Percentiles rank a stretch among this genome's conserved stretches.
phyloP scores from a whole-genome alignment of 2,888 invertebrate species.

The Serripes groenlandicus region DNA sequence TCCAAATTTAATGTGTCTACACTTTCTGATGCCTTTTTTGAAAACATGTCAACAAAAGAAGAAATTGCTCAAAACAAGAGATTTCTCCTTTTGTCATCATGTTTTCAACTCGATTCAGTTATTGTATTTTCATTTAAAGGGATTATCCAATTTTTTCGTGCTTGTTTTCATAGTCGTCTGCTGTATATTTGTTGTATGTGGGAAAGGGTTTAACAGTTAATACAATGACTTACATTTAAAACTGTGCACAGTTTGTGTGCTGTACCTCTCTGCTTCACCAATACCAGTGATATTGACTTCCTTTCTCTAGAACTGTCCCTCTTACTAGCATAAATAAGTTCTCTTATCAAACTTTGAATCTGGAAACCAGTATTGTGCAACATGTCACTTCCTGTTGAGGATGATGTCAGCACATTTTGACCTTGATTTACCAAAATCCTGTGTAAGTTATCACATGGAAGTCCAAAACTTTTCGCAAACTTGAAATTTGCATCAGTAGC shows the following conservation, averaged over 20 bases:
- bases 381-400: background rate
- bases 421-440: constrained; percentile 10
- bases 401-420: background rate
- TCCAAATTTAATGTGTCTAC: too few relatives aligned
- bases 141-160: too few relatives aligned
- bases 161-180: too few relatives aligned
- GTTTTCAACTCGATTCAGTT: too few relatives aligned
- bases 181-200: too few relatives aligned
- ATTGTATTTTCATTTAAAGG: too few relatives aligned
- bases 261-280: constrained; percentile 77
- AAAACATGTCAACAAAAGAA: too few relatives aligned
- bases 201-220: too few relatives aligned
- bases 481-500: constrained; percentile 46
- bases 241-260: constrained; percentile 72
- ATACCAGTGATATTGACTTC: constrained; percentile 76
- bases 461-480: constrained; percentile 62
- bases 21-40: too few relatives aligned
- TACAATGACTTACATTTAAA: constrained; percentile 59
- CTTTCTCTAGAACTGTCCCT: constrained; percentile 59
- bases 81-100: too few relatives aligned
- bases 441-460: constrained; percentile 60
- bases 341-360: constrained; percentile 62
- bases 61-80: too few relatives aligned
- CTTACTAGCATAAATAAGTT: constrained; percentile 58
- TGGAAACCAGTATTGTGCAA: constrained; percentile 29